These are phyloP conservation scores for Lophura nycthemera DNA, from an alignment of 2,113 vertebrate genomes.

Conservation along the genomic window DNA sequence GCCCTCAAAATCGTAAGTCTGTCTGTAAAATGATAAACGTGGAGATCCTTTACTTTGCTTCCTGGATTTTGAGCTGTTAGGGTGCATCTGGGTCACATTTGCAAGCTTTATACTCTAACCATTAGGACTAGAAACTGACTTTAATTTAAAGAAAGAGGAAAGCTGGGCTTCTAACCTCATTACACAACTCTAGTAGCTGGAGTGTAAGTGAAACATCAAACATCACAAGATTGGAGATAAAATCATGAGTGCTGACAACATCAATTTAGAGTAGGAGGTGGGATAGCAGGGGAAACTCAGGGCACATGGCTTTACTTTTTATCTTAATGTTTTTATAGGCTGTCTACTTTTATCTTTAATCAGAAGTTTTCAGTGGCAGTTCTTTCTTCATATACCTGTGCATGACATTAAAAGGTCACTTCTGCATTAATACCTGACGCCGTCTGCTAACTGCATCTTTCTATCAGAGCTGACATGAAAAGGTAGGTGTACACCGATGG, in stretches of 20 bases:
- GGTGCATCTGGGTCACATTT: conserved; percentile 62
- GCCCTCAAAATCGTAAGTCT: conserved; percentile 47
- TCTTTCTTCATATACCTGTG: conserved; percentile 24
- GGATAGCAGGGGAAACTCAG: conserved; percentile 60
- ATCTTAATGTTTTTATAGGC: conserved; percentile 63
- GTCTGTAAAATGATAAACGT: conserved; percentile 16
- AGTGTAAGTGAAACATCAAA: conserved; percentile 68
- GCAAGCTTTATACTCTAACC: conserved; percentile 59
- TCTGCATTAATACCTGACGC: conserved; percentile 41
- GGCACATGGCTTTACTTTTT: conserved; percentile 66
- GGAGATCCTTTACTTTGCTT: conserved; percentile 37
- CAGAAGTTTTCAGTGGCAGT: conserved; percentile 59
- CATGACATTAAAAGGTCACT: conserved; percentile 56
- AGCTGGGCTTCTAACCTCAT: conserved; percentile 65
- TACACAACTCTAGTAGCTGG: conserved; percentile 62
- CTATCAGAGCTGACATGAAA: conserved; percentile 5
- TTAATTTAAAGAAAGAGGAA: conserved; percentile 62
- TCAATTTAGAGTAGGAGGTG: conserved; percentile 68
- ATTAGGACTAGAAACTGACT: conserved; percentile 55
- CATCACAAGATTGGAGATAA: conserved; percentile 68
- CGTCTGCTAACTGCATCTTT: conserved; percentile 35
- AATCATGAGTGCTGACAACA: conserved; percentile 71
- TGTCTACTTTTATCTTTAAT: conserved; percentile 62
- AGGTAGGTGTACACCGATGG: not conserved
- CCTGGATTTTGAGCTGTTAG: conserved; percentile 37